Evolutionary conservation across 2,888 invertebrate species (phyloP).

Genomic region (Callyntrura sp.): DNA sequence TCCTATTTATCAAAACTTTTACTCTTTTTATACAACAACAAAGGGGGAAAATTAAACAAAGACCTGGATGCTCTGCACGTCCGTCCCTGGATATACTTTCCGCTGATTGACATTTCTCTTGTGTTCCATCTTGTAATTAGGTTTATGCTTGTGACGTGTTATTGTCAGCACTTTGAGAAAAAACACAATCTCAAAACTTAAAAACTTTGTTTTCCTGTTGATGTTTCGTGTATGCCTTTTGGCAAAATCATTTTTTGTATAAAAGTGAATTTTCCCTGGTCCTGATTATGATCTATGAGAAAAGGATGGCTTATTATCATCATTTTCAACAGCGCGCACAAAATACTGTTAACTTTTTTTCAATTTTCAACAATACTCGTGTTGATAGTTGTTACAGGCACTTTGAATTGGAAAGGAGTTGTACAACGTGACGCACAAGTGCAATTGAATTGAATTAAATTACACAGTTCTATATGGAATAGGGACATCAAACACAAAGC

Average conservation of each 20-base stretch:
- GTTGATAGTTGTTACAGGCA: conserved; percentile 4
- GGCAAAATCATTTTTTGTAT: background rate
- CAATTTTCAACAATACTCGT: conserved; percentile 7
- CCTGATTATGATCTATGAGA: background rate
- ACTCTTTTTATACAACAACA: background rate
- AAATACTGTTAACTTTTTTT: background rate
- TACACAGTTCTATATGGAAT: background rate
- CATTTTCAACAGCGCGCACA: background rate
- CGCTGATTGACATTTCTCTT: conserved; percentile 35
- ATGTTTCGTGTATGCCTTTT: conserved; percentile 38
- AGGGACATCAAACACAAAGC: background rate
- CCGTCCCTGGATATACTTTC: background rate
- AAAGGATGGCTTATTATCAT: background rate
- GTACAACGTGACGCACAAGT: background rate
- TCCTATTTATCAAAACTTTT: conserved; percentile 1
- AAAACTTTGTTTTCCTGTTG: background rate
- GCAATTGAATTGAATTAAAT: conserved; percentile 40
- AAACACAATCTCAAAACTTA: conserved; percentile 7
- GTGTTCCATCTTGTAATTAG: conserved; percentile 44
- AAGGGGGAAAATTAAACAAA: too few species aligned
- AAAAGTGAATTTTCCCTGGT: background rate
- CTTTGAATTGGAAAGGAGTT: conserved; percentile 14
- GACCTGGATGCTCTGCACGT: too few species aligned
- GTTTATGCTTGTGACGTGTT: conserved; percentile 28
- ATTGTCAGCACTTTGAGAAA: conserved; percentile 28